Evolutionary conservation across 2,888 invertebrate species (phyloP).

Genomic region (Lithophane ornitopus): DNA sequence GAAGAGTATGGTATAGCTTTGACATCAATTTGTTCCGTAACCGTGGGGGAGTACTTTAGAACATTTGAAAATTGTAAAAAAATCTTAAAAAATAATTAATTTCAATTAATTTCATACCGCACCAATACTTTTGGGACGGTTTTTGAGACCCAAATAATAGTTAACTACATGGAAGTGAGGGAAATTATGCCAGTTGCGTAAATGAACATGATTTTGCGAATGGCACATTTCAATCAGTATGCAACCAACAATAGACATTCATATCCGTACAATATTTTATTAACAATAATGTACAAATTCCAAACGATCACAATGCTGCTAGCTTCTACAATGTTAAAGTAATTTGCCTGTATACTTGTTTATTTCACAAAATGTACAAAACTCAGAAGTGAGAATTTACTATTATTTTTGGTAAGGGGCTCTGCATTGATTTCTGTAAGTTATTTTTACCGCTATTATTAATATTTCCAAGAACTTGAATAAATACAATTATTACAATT

Average conservation of each 20-base stretch:
- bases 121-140: no score
- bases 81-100: no score
- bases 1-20: no score
- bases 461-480: slow-evolving; percentile 52
- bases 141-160: no score
- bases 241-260: neutral
- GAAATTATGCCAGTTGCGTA: no score
- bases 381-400: neutral
- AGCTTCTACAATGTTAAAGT: neutral
- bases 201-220: no score
- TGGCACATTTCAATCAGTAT: neutral
- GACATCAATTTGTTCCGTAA: no score
- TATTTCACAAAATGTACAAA: neutral
- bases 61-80: no score
- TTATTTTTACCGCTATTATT: neutral
- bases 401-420: slow-evolving; percentile 1
- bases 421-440: no score
- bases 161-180: no score
- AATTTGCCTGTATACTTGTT: neutral
- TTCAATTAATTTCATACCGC: no score
- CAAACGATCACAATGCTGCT: neutral
- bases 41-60: no score
- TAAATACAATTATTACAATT: slow-evolving; percentile 47
- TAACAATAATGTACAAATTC: neutral
- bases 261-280: neutral